Evolutionary conservation across 2,113 vertebrate genomes (phyloP).

Genomic region (Pipra filicauda): DNA sequence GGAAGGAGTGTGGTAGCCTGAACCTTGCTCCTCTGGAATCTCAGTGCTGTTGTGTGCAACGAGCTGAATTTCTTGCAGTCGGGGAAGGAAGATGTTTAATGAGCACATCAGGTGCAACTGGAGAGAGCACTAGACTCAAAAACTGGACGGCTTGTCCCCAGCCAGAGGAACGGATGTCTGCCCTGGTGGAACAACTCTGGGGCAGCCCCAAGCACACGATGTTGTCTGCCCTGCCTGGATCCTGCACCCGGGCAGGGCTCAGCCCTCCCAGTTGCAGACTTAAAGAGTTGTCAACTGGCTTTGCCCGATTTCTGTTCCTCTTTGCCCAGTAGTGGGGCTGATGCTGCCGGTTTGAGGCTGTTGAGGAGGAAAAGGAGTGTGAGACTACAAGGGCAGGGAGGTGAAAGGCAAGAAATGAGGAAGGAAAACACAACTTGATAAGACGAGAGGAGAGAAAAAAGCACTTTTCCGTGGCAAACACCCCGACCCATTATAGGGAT

Average conservation of each 20-base stretch:
- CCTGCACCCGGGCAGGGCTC: background rate
- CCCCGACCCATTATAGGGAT: fast-evolving
- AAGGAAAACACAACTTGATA: background rate
- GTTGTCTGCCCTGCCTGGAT: background rate
- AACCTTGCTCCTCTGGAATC: background rate
- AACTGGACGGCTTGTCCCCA: background rate
- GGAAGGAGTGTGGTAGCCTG: background rate
- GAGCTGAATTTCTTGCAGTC: fast-evolving
- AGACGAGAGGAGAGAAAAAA: background rate
- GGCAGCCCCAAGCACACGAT: fast-evolving
- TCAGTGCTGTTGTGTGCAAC: fast-evolving
- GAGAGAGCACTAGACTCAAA: background rate
- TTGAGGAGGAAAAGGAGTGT: background rate
- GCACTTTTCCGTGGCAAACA: background rate
- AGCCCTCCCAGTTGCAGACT: background rate
- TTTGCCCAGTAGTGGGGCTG: background rate
- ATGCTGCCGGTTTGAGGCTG: background rate
- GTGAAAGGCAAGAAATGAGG: background rate
- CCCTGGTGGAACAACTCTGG: background rate
- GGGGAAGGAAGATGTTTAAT: background rate
- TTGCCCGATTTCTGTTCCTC: background rate
- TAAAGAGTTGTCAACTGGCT: background rate
- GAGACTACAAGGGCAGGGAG: background rate
- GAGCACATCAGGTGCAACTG: background rate
- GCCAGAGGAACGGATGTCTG: background rate